A percentile compares a stretch with the other conserved stretches of the same genome.
These are phyloP conservation scores for Thera obeliscata DNA, from an alignment of 2,888 invertebrate species.

Conservation along the genomic window DNA sequence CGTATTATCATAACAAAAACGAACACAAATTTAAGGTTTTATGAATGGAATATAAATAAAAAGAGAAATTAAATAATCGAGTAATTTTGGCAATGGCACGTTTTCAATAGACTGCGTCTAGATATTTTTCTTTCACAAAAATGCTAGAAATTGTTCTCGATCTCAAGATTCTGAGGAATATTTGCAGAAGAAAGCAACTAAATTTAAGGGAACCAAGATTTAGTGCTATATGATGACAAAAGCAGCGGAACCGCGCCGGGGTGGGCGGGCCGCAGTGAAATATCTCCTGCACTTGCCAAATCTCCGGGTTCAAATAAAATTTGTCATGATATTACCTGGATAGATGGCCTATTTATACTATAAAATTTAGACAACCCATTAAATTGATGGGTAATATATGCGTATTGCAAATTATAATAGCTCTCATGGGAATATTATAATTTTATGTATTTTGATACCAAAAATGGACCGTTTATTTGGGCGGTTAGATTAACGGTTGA, in stretches of 20 bases:
- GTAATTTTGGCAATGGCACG: neutral
- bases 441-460: constrained; percentile 1
- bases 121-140: constrained; percentile 14
- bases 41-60: neutral
- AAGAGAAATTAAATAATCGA: neutral
- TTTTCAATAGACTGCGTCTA: constrained; percentile 1
- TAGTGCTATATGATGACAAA: constrained; percentile 72
- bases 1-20: neutral
- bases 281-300: constrained; percentile 68
- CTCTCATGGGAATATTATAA: constrained; percentile 1
- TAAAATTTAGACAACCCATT: neutral
- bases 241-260: constrained; percentile 60
- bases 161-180: constrained; percentile 18
- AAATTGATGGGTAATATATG: constrained; percentile 2
- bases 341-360: constrained; percentile 16
- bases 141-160: constrained; percentile 27
- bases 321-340: constrained; percentile 49
- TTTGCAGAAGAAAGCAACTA: constrained; percentile 61
- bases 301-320: constrained; percentile 57
- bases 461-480: constrained; percentile 4
- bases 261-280: constrained; percentile 63
- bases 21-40: neutral
- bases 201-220: constrained; percentile 70
- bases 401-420: neutral
- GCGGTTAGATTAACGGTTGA: constrained; percentile 2